A percentile compares a stretch with the other conserved stretches of the same genome.
These are phyloP conservation scores for Trogon melanurus DNA, from an alignment of 2,113 vertebrate genomes.

Conservation along the genomic window DNA sequence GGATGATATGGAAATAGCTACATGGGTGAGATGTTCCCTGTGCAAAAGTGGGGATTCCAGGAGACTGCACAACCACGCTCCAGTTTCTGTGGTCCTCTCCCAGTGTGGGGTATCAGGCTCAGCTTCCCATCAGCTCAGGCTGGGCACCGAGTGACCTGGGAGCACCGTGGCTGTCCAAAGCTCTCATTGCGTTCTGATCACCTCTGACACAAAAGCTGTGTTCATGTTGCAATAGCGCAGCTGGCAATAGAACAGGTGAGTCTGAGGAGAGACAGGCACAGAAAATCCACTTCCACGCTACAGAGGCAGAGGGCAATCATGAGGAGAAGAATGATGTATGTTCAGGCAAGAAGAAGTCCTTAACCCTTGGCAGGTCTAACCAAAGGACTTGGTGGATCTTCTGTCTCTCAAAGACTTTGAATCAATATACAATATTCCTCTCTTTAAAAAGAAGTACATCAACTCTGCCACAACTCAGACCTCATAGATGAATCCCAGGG, in stretches of 20 bases:
- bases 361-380: background rate
- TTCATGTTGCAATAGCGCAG: background rate
- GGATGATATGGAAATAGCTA: background rate
- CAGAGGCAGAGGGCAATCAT: background rate
- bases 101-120: background rate
- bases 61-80: background rate
- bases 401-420: background rate
- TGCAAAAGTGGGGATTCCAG: background rate
- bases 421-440: background rate
- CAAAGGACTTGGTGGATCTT: background rate
- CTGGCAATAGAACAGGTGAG: background rate
- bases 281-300: background rate
- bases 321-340: background rate
- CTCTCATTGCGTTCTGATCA: background rate
- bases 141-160: background rate
- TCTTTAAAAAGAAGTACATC: background rate
- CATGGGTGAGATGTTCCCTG: background rate
- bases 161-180: background rate
- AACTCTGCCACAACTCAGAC: background rate
- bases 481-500: background rate
- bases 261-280: constrained; percentile 5
- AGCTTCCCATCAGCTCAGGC: background rate
- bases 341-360: background rate
- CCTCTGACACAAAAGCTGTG: background rate
- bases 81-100: background rate